These are phyloP conservation scores for Pachymerium ferrugineum DNA, from an alignment of 2,888 invertebrate genomes.

Conservation along the genomic window DNA sequence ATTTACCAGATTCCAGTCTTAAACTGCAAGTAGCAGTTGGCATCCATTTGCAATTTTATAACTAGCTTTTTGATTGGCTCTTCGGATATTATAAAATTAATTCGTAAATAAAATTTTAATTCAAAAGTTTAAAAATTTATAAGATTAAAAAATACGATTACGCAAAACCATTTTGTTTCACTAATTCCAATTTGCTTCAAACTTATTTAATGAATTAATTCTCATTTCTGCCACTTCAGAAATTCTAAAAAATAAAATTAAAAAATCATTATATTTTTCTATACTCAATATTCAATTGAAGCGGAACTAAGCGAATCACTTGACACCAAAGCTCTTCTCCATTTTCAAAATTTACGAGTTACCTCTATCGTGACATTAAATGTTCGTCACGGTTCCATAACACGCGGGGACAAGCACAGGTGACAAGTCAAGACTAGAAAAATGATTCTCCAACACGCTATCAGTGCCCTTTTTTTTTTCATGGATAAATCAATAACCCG, in stretches of 20 bases:
- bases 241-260: neutral
- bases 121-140: too few species aligned
- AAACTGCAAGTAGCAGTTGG: too few species aligned
- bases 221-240: too few species aligned
- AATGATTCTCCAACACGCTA: constrained; percentile 19
- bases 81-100: too few species aligned
- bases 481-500: constrained; percentile 6
- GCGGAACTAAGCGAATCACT: constrained; percentile 11
- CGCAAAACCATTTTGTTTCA: too few species aligned
- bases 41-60: too few species aligned
- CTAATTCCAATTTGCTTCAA: too few species aligned
- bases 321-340: constrained; percentile 5
- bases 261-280: neutral
- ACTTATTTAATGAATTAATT: too few species aligned
- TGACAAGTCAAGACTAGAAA: constrained; percentile 13
- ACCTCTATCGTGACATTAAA: constrained; percentile 17
- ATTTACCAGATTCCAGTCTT: too few species aligned
- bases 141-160: too few species aligned
- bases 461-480: constrained; percentile 20
- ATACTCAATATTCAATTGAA: neutral
- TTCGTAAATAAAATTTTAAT: too few species aligned
- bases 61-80: too few species aligned
- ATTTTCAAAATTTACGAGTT: neutral
- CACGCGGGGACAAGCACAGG: constrained; percentile 19
- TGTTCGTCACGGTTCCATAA: constrained; percentile 19